Percentiles rank a stretch among this genome's conserved stretches.
Conservation (phyloP, 2,113 vertebrate species). For the Brachionichthys hirsutus region DNA sequence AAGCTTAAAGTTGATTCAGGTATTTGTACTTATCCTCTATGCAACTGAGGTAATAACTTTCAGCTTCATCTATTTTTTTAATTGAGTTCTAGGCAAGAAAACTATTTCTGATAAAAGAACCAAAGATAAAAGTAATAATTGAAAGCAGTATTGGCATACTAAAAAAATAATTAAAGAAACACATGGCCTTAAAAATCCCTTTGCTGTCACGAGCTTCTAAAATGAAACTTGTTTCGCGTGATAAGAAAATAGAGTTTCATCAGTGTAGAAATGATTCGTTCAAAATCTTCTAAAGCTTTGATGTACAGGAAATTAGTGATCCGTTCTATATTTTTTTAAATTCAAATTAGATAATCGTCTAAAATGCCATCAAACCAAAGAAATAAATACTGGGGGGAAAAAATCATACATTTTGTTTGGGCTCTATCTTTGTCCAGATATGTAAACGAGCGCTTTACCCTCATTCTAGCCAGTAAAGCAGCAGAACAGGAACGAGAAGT, state of each 20-base stretch:
- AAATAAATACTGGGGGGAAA: no score
- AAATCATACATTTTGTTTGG: slow-evolving; percentile 2
- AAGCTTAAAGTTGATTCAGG: slow-evolving; percentile 14
- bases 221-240: not conserved
- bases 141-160: no score
- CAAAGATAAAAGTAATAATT: slow-evolving; percentile 28
- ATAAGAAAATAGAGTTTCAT: not conserved
- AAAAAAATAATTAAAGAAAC: slow-evolving; percentile 10
- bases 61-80: not conserved
- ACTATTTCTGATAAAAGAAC: not conserved
- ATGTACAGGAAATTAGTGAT: no score
- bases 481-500: slow-evolving; percentile 38
- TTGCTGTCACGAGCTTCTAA: not conserved
- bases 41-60: slow-evolving; percentile 26
- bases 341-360: no score
- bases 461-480: slow-evolving; percentile 36
- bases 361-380: no score
- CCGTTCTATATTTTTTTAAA: no score
- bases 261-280: not conserved
- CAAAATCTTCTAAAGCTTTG: no score
- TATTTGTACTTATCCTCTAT: slow-evolving; percentile 17
- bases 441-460: not conserved
- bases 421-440: slow-evolving; percentile 14
- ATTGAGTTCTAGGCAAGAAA: slow-evolving; percentile 18
- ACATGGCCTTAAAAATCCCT: not conserved